Base-by-base conservation (phyloP, 2,113 vertebrate genomes). In the Gasterosteus nipponicus region DNA sequence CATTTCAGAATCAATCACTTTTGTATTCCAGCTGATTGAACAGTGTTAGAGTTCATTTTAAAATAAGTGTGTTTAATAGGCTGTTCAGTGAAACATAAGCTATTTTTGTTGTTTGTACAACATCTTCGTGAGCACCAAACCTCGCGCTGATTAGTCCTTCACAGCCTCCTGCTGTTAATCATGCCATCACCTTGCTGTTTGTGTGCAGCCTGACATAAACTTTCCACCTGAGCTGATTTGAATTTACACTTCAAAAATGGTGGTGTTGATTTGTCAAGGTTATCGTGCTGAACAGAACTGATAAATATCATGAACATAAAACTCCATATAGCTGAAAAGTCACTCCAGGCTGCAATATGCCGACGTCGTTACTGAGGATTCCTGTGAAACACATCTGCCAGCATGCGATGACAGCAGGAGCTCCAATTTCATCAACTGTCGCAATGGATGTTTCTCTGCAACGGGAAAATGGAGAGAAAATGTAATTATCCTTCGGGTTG, bases 401-500 rank as follows among this genome's bases (percentile, higher is more conserved):
- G 86, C 78, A 62, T 51, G 31, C 10, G 73, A 18, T 16, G 83
- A 73, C 78, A 77, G 63, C 75, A 68, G 72, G 80, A 84, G 75
- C 66, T 79, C 69, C 49, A 15, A 69, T 88, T 86, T 91, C 74
- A 89, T 92, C 75, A 83, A 86, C 68, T 72, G 64, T 78, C 80
- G 78, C 46, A 62, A 59, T 76, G 80, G 66, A 87, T 77, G 69
- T 77, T 63, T 71, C 69, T 77, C 33, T 62, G 83, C 60, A 70
- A 70, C 35, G 78, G 81, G 73, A 87, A 84, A 89, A 85, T 86
- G 63, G 69, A 78, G 79, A 79, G 42, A 85, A 91, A 87, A 80
- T 86, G 54, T 82, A 90, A 91, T 91, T 90, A 92, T 82, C 71
- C 57, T 59, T 53, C 8, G 69, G 78, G 81, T 82, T 87, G 82